Conservation (phyloP, 2,888 invertebrate species). For the Autographa pulchrina region DNA sequence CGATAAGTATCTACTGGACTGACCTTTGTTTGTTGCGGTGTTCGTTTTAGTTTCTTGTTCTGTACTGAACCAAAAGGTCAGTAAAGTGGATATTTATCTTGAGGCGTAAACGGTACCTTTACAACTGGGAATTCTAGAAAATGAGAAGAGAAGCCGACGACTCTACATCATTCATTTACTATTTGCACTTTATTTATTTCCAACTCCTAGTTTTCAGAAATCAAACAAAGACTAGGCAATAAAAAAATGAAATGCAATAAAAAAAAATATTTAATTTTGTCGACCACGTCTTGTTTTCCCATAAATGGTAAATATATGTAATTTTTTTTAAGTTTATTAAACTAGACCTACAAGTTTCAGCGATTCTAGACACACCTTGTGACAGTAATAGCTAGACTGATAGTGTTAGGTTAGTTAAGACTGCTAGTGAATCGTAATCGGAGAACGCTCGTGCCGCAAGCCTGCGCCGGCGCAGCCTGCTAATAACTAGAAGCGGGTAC, state of each 20-base stretch:
- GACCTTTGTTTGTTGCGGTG: slow-evolving; percentile 6
- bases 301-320: no score
- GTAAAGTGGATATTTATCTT: slow-evolving; percentile 5
- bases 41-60: slow-evolving; percentile 5
- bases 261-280: no score
- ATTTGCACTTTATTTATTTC: no score
- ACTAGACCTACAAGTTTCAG: no score
- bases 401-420: neutral
- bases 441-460: neutral
- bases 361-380: neutral
- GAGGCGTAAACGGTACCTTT: neutral
- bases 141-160: neutral
- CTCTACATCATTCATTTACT: no score
- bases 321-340: no score
- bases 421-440: neutral
- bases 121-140: neutral
- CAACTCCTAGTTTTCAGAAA: no score
- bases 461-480: neutral
- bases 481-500: slow-evolving; percentile 7
- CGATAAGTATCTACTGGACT: slow-evolving; percentile 3
- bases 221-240: no score
- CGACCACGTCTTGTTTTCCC: no score
- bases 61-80: neutral
- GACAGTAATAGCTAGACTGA: neutral
- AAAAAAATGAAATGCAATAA: no score